Evolutionary conservation across 92 coral and sea anemone species (phyloP).

Genomic region (Porites rus): DNA sequence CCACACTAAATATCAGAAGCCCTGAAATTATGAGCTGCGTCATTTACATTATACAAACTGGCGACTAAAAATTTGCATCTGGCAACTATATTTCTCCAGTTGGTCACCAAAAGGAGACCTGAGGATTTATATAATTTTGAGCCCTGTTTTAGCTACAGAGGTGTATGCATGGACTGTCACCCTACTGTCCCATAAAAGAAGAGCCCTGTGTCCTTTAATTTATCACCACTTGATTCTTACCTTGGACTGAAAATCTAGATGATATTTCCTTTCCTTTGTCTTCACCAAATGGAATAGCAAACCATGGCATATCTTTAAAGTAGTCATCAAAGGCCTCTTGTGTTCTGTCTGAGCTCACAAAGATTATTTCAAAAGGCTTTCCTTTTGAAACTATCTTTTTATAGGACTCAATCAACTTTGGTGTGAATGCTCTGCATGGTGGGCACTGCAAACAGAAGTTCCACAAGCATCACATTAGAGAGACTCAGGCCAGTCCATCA

Average conservation of each 20-base stretch:
- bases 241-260: conserved; percentile 86
- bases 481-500: too few species aligned
- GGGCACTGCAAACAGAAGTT: conserved; percentile 81
- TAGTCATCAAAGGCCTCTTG: conserved; percentile 79
- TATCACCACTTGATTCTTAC: conserved; percentile 34
- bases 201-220: neutral
- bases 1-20: too few species aligned
- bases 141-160: neutral
- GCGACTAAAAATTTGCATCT: too few species aligned
- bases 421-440: conserved; percentile 94
- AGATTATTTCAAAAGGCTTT: conserved; percentile 86
- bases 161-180: neutral
- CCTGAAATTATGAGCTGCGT: too few species aligned
- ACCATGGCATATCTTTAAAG: conserved; percentile 91
- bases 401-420: conserved; percentile 74
- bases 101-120: too few species aligned
- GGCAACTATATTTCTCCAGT: too few species aligned
- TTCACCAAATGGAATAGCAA: conserved; percentile 72
- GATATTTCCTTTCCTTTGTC: conserved; percentile 60
- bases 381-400: conserved; percentile 52
- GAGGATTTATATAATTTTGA: too few species aligned
- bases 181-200: neutral
- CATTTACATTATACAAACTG: too few species aligned
- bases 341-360: conserved; percentile 85
- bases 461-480: neutral